phyloP scores from a whole-genome alignment of 2,797 vertebrate genomes.

The Denticeps clupeoides region DNA sequence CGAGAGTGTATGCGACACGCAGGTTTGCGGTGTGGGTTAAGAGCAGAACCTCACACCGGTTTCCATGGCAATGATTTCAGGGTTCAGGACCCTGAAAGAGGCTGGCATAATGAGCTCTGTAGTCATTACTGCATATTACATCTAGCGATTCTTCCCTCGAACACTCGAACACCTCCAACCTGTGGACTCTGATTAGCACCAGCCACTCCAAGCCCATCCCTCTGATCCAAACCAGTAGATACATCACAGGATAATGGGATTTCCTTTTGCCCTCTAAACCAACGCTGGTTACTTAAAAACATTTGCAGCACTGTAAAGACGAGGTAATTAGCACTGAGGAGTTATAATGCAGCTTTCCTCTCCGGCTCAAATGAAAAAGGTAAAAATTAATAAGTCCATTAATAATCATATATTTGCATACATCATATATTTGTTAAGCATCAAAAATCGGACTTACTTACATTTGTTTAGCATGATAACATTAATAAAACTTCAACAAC shows the following conservation, averaged over 20 bases:
- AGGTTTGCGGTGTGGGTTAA: conserved; percentile 19
- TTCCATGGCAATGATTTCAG: conserved; percentile 40
- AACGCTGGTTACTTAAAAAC: no score
- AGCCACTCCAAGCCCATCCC: background rate
- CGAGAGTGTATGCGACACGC: conserved; percentile 12
- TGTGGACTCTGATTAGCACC: conserved; percentile 8
- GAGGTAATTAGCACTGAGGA: no score
- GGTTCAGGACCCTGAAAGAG: conserved; percentile 32
- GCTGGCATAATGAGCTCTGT: conserved; percentile 41
- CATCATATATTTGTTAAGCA: no score
- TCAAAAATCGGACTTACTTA: no score
- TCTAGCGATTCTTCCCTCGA: background rate
- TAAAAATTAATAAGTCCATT: no score
- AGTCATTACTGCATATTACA: conserved; percentile 24
- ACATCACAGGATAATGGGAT: conserved; percentile 4
- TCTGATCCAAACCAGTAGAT: conserved; percentile 6
- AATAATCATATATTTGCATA: no score
- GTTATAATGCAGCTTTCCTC: no score
- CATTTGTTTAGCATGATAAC: no score
- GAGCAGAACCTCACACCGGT: conserved; percentile 29
- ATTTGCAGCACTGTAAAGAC: no score
- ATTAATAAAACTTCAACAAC: no score
- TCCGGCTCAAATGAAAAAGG: no score
- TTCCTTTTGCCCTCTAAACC: background rate
- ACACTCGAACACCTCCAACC: background rate